Evolutionary conservation across 2,797 vertebrate species (phyloP), one percentile per base, ranked within the genome.

Genomic region (Phaenicophaeus curvirostris): DNA sequence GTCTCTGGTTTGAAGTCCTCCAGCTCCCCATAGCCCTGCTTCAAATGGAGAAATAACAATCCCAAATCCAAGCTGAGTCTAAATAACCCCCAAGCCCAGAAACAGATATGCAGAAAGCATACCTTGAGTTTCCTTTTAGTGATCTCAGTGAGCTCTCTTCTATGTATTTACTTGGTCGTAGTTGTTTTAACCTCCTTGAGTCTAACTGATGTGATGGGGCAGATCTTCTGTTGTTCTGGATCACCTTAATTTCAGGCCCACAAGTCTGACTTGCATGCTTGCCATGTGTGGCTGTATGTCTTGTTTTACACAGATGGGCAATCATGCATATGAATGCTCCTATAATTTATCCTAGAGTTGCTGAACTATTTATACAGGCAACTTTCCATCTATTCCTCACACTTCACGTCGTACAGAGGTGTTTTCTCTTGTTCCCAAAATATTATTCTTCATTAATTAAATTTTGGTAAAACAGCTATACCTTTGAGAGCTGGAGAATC

Each of bases 391-490:
- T 81, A 48, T 46, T 77, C 61, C 89, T 92, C 87, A 90, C 39
- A 37, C 78, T 93, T 55, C 69, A 67, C 53, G 69, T 73, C 62
- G 67, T 88, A 79, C 69, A 71, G 87, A 91, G 82, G 85, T 95
- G 87, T 93, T 93, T 93, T 86, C 75, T 84, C 85, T 94, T 86
- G 73, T 84, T 94, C 41, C 66, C 79, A 61, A 95, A 96, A 95
- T 96, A 91, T 87, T 96, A 84, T 78, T 94, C 92, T 92, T 89
- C 62, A 83, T 85, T 94, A 95, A 95, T 54, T 90, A 89, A 67
- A 76, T 84, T 69, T 79, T 1, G 4, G 89, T 86, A 67, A 88
- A 96, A 88, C 54, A 85, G 79, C 69, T 54, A 62, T 68, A 92
- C 79, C 68, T 95, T 89, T 91, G 89, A 95, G 82, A 93, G 67